Percentiles rank a stretch among this genome's conserved stretches.
Evolutionary conservation across 2,888 invertebrate genomes (phyloP).

Genomic region (Acleris sparsana): DNA sequence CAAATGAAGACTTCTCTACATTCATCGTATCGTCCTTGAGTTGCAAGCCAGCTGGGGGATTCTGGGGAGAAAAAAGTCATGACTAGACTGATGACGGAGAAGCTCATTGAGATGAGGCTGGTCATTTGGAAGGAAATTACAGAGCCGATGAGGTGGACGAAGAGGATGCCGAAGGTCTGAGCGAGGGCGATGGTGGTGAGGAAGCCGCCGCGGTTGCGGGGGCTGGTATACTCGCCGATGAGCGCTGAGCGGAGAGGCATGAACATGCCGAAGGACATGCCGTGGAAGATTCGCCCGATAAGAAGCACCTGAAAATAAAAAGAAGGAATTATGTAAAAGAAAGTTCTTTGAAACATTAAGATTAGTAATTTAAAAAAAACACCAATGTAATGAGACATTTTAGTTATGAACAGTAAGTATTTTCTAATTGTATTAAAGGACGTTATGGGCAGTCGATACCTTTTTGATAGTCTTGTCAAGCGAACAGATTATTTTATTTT

Average conservation of each 20-base stretch:
- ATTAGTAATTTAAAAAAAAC: too few species aligned
- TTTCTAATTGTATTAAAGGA: too few species aligned
- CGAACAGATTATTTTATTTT: too few species aligned
- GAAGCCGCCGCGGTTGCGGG: constrained; percentile 83
- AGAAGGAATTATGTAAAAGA: background rate
- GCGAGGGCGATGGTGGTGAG: constrained; percentile 82
- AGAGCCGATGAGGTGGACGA: constrained; percentile 84
- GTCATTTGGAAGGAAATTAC: constrained; percentile 80
- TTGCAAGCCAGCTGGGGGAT: constrained; percentile 85
- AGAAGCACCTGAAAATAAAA: constrained; percentile 54
- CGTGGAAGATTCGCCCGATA: constrained; percentile 61
- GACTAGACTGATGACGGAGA: constrained; percentile 71
- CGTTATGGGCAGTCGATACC: too few species aligned
- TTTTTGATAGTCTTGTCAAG: too few species aligned
- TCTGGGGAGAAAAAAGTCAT: constrained; percentile 78
- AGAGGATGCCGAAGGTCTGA: constrained; percentile 83
- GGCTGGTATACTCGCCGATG: constrained; percentile 81
- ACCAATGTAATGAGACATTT: too few species aligned
- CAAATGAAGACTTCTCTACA: constrained; percentile 81
- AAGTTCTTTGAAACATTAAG: background rate
- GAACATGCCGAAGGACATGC: constrained; percentile 76
- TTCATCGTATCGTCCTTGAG: constrained; percentile 73
- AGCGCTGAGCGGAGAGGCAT: constrained; percentile 75
- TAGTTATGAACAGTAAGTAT: too few species aligned
- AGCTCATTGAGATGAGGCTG: constrained; percentile 70